Evolutionary conservation across 2,888 invertebrate species (phyloP).

Genomic region (Idaea dimidiata): DNA sequence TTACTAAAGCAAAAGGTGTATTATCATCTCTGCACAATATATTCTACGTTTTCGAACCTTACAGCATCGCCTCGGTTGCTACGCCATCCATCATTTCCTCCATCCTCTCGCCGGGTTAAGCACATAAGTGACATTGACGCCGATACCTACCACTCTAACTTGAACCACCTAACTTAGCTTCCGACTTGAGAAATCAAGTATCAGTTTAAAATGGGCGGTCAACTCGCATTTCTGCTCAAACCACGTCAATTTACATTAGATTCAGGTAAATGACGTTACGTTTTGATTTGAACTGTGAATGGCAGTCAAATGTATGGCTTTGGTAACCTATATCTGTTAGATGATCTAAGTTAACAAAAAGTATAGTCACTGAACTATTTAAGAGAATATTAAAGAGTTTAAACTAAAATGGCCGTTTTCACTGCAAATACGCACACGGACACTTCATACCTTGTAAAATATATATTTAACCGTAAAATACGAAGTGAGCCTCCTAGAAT

Average conservation of each 20-base stretch:
- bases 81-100: slow-evolving; percentile 77
- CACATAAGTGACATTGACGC: slow-evolving; percentile 81
- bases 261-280: slow-evolving; percentile 67
- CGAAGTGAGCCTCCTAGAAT: too few relatives aligned
- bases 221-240: slow-evolving; percentile 53
- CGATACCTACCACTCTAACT: slow-evolving; percentile 50
- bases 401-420: too few relatives aligned
- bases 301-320: slow-evolving; percentile 42
- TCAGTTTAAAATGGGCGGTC: slow-evolving; percentile 49
- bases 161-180: slow-evolving; percentile 42
- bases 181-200: slow-evolving; percentile 36
- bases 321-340: background rate
- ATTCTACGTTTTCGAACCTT: slow-evolving; percentile 46
- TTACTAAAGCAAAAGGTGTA: slow-evolving; percentile 1
- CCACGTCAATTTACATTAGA: slow-evolving; percentile 62
- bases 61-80: slow-evolving; percentile 65
- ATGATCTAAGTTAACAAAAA: slow-evolving; percentile 10
- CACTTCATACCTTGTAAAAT: too few relatives aligned
- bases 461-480: too few relatives aligned
- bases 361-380: slow-evolving; percentile 4
- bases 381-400: too few relatives aligned
- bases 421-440: too few relatives aligned
- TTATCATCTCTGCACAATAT: slow-evolving; percentile 48
- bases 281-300: slow-evolving; percentile 65
- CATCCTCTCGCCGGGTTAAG: slow-evolving; percentile 79